phyloP scores from a whole-genome alignment of 2,888 invertebrate species.

The Anoplius nigerrimus region DNA sequence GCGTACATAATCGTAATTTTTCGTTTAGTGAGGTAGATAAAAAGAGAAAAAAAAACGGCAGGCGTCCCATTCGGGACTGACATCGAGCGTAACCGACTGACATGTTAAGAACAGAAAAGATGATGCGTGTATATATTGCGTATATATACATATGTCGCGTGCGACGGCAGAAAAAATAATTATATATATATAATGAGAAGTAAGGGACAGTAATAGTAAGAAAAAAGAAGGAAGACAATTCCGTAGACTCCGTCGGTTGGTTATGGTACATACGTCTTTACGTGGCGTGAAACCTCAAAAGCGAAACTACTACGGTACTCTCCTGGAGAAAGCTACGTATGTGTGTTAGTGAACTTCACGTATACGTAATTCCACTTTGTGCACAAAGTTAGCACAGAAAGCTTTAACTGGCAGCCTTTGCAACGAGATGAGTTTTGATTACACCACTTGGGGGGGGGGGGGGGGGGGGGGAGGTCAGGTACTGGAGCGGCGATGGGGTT shows the following conservation, averaged over 20 bases:
- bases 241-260: slow-evolving; percentile 29
- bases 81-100: no score
- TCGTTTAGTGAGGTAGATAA: no score
- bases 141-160: slow-evolving; percentile 6
- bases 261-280: slow-evolving; percentile 45
- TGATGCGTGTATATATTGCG: neutral
- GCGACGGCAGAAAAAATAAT: no score
- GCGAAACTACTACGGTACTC: slow-evolving; percentile 48
- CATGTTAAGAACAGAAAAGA: no score
- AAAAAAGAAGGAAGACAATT: slow-evolving; percentile 25
- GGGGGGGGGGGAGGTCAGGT: slow-evolving; percentile 1
- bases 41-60: no score
- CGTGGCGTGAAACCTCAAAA: slow-evolving; percentile 47
- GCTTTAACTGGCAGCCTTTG: slow-evolving; percentile 59
- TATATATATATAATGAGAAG: neutral
- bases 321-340: slow-evolving; percentile 38
- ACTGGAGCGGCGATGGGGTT: neutral
- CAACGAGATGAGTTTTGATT: slow-evolving; percentile 56
- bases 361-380: slow-evolving; percentile 57
- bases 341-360: slow-evolving; percentile 57
- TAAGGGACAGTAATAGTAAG: slow-evolving; percentile 1
- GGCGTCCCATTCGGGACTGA: no score
- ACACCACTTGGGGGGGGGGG: slow-evolving; percentile 39
- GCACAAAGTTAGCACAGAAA: slow-evolving; percentile 60
- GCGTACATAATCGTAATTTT: no score